Evolutionary conservation across 1,140 invertebrate species (phyloP), one percentile per base, ranked within the genome.

Genomic region (Temnothorax curvispinosus): DNA sequence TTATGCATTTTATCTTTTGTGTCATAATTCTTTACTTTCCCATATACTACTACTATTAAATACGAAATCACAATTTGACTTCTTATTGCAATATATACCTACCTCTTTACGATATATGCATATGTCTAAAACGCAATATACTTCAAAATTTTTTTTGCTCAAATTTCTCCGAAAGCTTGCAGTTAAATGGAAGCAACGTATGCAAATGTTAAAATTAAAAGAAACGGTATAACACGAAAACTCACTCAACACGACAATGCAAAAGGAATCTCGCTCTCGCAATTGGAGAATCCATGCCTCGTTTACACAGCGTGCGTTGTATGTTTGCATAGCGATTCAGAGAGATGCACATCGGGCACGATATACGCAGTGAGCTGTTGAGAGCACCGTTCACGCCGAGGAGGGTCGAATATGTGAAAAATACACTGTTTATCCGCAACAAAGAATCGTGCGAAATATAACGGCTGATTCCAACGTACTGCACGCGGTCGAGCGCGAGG

Each of bases 381-480:
- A 71, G 52, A 56, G 85, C 62, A 44, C 41, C n/a, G 76, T 65
- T 67, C 74, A 41, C 41, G 44, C 58, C 60, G 62, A 86, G 27
- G 27, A 58, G 85, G 32, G 50, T 67, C 52, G 65, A 82, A 80
- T 64, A 77, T 80, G 60, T 41, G 74, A 81, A 58, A 86, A 86
- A 65, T 85, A 41, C 60, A 32, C 35, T 85, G 60, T 85, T 85
- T 78, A 60, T 74, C n/a, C 74, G 82, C 74, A 60, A 78, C 47
- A 27, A 78, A 54, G 74, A 64, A 65, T 65, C 74, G 82, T 85
- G 82, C 74, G 82, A 85, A 85, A 85, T 54, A 67, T 85, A 85
- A 85, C 82, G 82, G 82, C 82, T 85, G 82, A 85, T 85, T 85
- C 60, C 32, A 65, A 38, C 27, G 41, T 41, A 78, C 32, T 50